Evolutionary conservation across 2,888 invertebrate genomes (phyloP).

Genomic region (Hyles lineata): DNA sequence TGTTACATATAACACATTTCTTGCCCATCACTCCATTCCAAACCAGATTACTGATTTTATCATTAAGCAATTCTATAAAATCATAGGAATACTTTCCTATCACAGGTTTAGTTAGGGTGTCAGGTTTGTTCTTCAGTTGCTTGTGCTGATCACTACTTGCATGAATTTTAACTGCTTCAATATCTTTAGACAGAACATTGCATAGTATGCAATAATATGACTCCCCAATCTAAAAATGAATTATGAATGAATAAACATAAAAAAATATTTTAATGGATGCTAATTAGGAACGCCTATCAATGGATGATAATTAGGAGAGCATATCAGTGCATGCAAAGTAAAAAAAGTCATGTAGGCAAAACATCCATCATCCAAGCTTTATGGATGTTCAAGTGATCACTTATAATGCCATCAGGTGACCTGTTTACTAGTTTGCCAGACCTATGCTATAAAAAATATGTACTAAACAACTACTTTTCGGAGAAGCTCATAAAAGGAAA

Average conservation of each 20-base stretch:
- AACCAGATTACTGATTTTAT: slow-evolving; percentile 47
- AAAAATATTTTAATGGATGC: not conserved
- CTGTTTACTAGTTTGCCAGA: no score
- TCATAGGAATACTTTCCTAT: slow-evolving; percentile 43
- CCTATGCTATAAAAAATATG: no score
- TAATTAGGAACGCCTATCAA: not conserved
- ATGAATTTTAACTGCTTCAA: slow-evolving; percentile 47
- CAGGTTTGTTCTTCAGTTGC: slow-evolving; percentile 46
- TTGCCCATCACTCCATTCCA: slow-evolving; percentile 60
- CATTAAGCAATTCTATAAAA: slow-evolving; percentile 47
- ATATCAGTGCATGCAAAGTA: no score
- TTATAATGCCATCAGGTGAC: no score
- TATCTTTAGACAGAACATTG: slow-evolving; percentile 46
- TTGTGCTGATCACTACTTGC: slow-evolving; percentile 50
- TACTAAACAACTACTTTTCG: no score
- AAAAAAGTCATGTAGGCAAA: no score
- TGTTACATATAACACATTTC: slow-evolving; percentile 57
- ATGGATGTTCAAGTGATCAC: no score
- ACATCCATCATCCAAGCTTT: no score
- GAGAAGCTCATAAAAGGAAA: no score
- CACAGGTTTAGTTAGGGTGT: slow-evolving; percentile 34
- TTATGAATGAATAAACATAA: not conserved
- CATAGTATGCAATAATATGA: slow-evolving; percentile 64
- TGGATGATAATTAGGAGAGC: no score
- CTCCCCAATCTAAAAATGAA: slow-evolving; percentile 54